Conservation (phyloP, 2,888 invertebrate species). For the Trissolcus japonicus region DNA sequence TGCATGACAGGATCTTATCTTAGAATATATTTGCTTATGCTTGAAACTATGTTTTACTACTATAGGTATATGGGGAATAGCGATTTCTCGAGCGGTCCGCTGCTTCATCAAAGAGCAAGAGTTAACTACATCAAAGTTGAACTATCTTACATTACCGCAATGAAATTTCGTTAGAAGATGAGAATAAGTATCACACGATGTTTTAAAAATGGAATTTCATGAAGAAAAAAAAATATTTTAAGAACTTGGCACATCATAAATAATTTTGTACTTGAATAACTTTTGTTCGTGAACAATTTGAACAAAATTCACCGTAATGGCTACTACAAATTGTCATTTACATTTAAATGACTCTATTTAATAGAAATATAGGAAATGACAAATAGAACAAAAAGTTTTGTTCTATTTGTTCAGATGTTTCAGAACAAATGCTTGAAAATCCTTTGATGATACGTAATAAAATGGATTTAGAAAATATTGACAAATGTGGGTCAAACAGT, state of each 20-base stretch:
- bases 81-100: slow-evolving; percentile 28
- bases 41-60: background rate
- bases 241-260: too few relatives aligned
- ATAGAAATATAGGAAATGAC: too few relatives aligned
- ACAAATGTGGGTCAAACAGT: slow-evolving; percentile 15
- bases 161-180: slow-evolving; percentile 45
- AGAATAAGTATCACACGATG: slow-evolving; percentile 24
- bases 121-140: slow-evolving; percentile 47
- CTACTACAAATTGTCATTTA: too few relatives aligned
- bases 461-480: slow-evolving; percentile 2
- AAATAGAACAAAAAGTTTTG: background rate
- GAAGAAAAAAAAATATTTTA: slow-evolving; percentile 7
- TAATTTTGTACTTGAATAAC: too few relatives aligned
- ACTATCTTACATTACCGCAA: slow-evolving; percentile 43
- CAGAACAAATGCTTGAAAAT: slow-evolving; percentile 5
- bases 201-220: slow-evolving; percentile 10
- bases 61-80: slow-evolving; percentile 11
- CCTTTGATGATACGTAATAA: slow-evolving; percentile 11
- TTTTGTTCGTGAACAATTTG: too few relatives aligned
- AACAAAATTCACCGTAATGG: too few relatives aligned
- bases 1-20: background rate
- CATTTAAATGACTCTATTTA: too few relatives aligned
- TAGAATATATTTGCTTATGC: background rate
- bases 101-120: slow-evolving; percentile 41
- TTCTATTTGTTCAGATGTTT: slow-evolving; percentile 8